These are phyloP conservation scores for Lycodopsis pacificus DNA, from an alignment of 2,797 vertebrate genomes.

Conservation along the genomic window DNA sequence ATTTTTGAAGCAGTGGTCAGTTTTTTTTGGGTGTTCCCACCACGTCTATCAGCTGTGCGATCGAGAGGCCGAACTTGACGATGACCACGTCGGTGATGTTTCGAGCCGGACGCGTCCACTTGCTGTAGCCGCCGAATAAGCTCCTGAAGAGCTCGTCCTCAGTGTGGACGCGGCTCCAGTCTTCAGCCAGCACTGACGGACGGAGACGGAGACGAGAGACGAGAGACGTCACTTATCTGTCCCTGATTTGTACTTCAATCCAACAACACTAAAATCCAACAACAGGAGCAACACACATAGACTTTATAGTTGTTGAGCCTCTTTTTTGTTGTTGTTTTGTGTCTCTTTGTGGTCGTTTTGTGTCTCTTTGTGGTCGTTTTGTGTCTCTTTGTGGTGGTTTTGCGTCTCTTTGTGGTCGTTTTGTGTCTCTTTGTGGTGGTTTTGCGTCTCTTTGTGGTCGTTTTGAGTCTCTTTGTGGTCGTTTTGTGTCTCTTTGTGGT, in stretches of 20 bases:
- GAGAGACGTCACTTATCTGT: background rate
- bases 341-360: too few relatives aligned
- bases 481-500: too few relatives aligned
- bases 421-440: too few relatives aligned
- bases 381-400: too few relatives aligned
- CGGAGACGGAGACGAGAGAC: background rate
- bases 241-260: background rate
- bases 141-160: slow-evolving; percentile 90
- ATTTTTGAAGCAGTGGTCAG: background rate
- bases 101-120: slow-evolving; percentile 89
- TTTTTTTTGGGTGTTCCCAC: slow-evolving; percentile 67
- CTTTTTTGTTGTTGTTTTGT: too few relatives aligned
- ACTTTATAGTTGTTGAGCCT: too few relatives aligned
- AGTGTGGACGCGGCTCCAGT: slow-evolving; percentile 75
- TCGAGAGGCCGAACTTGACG: slow-evolving; percentile 91
- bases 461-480: too few relatives aligned
- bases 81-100: slow-evolving; percentile 91
- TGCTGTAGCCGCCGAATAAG: slow-evolving; percentile 88
- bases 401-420: too few relatives aligned
- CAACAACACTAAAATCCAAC: background rate
- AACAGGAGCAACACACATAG: background rate
- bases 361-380: too few relatives aligned
- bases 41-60: slow-evolving; percentile 93
- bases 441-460: too few relatives aligned
- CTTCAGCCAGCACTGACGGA: slow-evolving; percentile 53